A percentile compares a stretch with the other conserved stretches of the same genome.
phyloP scores from a whole-genome alignment of 2,797 vertebrate genomes.

The Sebastes dallii region DNA sequence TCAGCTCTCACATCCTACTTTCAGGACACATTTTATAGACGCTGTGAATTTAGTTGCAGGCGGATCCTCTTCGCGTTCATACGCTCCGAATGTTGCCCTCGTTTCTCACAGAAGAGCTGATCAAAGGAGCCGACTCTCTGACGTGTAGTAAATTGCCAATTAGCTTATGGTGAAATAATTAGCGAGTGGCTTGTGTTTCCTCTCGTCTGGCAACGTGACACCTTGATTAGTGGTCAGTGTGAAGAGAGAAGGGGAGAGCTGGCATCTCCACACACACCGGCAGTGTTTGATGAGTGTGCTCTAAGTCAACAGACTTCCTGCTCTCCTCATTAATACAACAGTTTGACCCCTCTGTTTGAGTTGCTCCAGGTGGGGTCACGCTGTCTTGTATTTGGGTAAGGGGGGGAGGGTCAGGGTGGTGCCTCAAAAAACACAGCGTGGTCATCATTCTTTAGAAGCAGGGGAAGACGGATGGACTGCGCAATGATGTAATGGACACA shows the following conservation, averaged over 20 bases:
- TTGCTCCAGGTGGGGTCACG: conserved; percentile 50
- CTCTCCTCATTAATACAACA: conserved; percentile 46
- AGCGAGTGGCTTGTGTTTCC: conserved; percentile 41
- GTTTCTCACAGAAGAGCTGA: background rate
- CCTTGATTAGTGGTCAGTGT: conserved; percentile 48
- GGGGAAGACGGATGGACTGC: conserved; percentile 4
- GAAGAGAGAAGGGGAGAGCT: conserved; percentile 25
- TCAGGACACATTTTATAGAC: conserved; percentile 34
- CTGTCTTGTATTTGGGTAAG: conserved; percentile 30
- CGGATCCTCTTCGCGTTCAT: background rate
- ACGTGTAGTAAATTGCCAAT: conserved; percentile 27
- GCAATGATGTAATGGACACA: conserved; percentile 23
- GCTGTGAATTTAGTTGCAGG: conserved; percentile 58
- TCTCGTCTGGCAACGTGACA: conserved; percentile 61
- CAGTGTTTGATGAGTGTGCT: conserved; percentile 56
- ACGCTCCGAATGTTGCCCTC: background rate
- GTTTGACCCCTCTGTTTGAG: conserved; percentile 64
- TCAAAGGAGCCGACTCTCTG: background rate
- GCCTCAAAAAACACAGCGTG: background rate
- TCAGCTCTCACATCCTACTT: conserved; percentile 9
- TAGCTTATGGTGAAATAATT: conserved; percentile 30
- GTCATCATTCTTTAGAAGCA: background rate
- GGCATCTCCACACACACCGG: conserved; percentile 9
- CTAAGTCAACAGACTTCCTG: conserved; percentile 61
- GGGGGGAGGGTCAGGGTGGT: background rate